Base-by-base conservation (phyloP, 2,888 invertebrate genomes). In the Diarsia mendica region DNA sequence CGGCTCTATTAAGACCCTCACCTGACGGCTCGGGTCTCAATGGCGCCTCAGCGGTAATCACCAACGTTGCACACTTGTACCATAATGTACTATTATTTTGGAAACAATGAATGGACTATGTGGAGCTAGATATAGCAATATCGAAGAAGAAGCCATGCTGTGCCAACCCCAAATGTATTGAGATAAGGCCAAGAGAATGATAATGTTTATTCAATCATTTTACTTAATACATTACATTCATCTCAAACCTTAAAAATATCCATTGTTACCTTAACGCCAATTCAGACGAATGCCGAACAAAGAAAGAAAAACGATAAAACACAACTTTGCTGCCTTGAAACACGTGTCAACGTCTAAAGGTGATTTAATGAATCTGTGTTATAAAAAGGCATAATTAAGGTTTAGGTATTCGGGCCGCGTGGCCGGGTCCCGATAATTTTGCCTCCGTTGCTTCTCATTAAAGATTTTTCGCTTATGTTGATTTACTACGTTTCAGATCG, bases 361-460 rank as follows among this genome's bases (percentile, higher is more conserved):
- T 89, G 90, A 91, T 90, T 90, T 90, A 90, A 91, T 89, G 90
- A 92, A 89, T 87, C 86, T 82, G 83, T 86, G 84, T 88, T 69
- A 82, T 89, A 91, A 91, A 91, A 90, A 77, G 77, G 72, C 82
- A 83, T 90, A 93, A 93, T 93, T 92, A 92, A 92, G 89, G 88
- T 87, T 89, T 85, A 83, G 88, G 75, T 89, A 90, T 89, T 90
- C 88, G 80, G 80, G 68, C 79, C 79, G 79, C 85, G 88, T 86
- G 75, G 79, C 77, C 73, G 67, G 82, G 76, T 68, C 78, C 79
- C 85, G 86, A 87, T 88, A 89, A 90, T 90, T 92, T 90, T 85
- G 88, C 90, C 83, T 87, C 83, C 89, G 89, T 89, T 88, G 91
- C 89, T 88, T 90, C 91, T 91, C 91, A 91, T 92, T 92, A 92